phyloP scores from a whole-genome alignment of 2,797 vertebrate species.

The Argya squamiceps region DNA sequence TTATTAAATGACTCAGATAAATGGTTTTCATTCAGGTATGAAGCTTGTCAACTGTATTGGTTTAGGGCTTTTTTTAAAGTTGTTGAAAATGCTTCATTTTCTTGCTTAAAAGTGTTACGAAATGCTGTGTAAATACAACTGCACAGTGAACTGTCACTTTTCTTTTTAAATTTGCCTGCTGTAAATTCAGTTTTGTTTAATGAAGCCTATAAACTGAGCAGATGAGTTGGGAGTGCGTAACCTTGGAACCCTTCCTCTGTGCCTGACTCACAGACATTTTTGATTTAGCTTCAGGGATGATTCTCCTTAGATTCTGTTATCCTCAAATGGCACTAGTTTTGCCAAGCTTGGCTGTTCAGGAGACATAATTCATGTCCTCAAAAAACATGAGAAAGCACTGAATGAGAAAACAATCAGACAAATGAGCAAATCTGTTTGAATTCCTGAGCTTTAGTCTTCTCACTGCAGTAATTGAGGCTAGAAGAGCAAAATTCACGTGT shows the following conservation, averaged over 20 bases:
- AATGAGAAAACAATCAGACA: not conserved
- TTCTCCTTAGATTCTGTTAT: not conserved
- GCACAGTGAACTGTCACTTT: not conserved
- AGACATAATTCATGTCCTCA: not conserved
- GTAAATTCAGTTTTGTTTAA: not conserved
- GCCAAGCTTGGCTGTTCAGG: not conserved
- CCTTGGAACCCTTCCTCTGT: not conserved
- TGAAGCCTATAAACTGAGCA: not conserved
- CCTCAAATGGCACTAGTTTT: not conserved
- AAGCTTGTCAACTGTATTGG: not conserved
- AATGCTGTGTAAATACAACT: not conserved
- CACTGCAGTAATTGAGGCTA: not conserved
- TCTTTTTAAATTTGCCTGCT: not conserved
- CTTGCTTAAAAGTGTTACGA: not conserved
- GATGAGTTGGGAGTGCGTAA: not conserved
- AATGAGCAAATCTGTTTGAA: not conserved
- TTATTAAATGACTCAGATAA: not conserved
- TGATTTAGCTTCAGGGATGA: not conserved
- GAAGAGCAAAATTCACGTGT: not conserved
- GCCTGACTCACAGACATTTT: not conserved
- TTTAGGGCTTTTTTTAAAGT: not conserved
- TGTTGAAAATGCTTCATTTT: not conserved
- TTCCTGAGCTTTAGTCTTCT: not conserved
- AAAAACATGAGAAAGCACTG: not conserved
- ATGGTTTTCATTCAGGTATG: not conserved